Percentiles rank a stretch among this genome's conserved stretches.
Conservation (phyloP, 2,888 invertebrate species). For the Agriopis marginaria region DNA sequence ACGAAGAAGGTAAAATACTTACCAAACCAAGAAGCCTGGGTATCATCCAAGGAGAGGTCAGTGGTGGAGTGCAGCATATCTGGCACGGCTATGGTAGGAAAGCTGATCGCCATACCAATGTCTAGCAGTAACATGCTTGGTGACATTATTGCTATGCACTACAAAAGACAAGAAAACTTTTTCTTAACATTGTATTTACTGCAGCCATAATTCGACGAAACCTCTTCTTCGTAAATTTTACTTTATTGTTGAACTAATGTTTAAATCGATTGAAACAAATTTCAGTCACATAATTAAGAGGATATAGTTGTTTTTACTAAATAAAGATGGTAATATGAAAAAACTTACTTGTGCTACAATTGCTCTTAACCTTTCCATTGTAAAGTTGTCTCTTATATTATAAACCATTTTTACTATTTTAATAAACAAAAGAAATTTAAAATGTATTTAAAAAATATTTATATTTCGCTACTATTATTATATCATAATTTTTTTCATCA, state of each 20-base stretch:
- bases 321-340: background rate
- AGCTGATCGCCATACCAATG: slow-evolving; percentile 85
- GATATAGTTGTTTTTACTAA: background rate
- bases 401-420: slow-evolving; percentile 64
- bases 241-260: too few species aligned
- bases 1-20: slow-evolving; percentile 42
- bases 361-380: slow-evolving; percentile 60
- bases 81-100: slow-evolving; percentile 85
- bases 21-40: slow-evolving; percentile 87
- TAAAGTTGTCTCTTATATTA: slow-evolving; percentile 58
- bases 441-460: too few species aligned
- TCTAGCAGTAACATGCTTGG: slow-evolving; percentile 84
- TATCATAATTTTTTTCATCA: too few species aligned
- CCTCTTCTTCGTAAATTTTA: too few species aligned
- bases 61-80: slow-evolving; percentile 77
- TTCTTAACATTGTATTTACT: too few species aligned
- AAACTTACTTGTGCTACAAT: slow-evolving; percentile 68
- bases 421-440: background rate
- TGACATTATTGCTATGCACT: slow-evolving; percentile 84
- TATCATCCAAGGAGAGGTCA: slow-evolving; percentile 76
- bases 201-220: too few species aligned
- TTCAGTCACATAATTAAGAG: too few species aligned
- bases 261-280: too few species aligned
- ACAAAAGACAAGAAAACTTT: slow-evolving; percentile 44
- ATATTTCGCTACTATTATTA: too few species aligned